A percentile compares a stretch with the other conserved stretches of the same genome.
These are phyloP conservation scores for Microcebus griseorufus DNA, from an alignment of 2,113 vertebrate genomes.

Conservation along the genomic window DNA sequence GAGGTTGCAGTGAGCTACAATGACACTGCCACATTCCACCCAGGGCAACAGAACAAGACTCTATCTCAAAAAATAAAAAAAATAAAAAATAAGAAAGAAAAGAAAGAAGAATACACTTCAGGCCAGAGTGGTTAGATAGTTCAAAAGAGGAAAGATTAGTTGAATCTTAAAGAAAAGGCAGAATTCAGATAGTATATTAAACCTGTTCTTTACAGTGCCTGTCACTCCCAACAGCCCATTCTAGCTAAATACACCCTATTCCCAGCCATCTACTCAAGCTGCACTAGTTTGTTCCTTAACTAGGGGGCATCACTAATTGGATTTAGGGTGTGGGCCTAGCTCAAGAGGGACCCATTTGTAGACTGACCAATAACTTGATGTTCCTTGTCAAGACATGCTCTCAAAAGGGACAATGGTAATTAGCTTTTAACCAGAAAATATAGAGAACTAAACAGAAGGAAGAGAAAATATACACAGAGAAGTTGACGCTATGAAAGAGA, in stretches of 20 bases:
- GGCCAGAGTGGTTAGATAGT: not conserved
- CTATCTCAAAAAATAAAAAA: no score
- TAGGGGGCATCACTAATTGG: not conserved
- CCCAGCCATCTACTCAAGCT: not conserved
- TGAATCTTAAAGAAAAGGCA: slow-evolving; percentile 1
- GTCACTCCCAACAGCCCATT: not conserved
- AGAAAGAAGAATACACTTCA: not conserved
- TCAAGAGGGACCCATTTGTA: not conserved
- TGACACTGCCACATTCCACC: not conserved
- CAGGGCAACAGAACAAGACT: no score
- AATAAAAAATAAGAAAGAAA: not conserved
- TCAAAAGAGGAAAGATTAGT: not conserved
- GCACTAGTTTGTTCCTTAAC: not conserved
- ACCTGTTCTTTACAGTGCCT: not conserved
- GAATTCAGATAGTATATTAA: not conserved
- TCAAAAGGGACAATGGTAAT: not conserved
- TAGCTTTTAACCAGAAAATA: slow-evolving; percentile 22
- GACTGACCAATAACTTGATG: not conserved
- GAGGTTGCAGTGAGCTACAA: no score
- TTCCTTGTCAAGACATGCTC: not conserved
- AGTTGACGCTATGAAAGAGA: not conserved
- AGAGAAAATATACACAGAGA: not conserved
- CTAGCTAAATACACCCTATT: not conserved
- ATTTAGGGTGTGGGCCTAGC: not conserved
- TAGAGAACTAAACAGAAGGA: not conserved